Evolutionary conservation across 2,888 invertebrate species (phyloP).

Genomic region (Eremobia ochroleuca): DNA sequence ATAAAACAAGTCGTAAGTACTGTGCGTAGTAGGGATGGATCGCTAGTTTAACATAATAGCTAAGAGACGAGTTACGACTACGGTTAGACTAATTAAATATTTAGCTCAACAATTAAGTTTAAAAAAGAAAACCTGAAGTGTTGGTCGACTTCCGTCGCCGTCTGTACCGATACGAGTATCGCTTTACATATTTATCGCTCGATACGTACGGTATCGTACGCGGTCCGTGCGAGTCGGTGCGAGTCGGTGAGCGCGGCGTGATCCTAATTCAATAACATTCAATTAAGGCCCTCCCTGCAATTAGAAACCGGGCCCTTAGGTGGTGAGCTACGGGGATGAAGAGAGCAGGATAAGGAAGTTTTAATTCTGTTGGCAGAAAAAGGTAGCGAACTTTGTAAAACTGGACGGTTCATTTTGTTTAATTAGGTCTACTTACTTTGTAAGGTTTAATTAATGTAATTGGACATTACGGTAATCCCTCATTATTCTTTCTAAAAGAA

Average conservation of each 20-base stretch:
- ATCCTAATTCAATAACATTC: constrained; percentile 88
- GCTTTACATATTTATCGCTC: constrained; percentile 55
- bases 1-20: too few relatives aligned
- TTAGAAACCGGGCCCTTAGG: constrained; percentile 76
- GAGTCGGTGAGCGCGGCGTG: constrained; percentile 72
- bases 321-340: constrained; percentile 48
- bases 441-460: not conserved
- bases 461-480: not conserved
- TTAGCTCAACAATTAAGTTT: not conserved
- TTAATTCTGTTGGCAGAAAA: constrained; percentile 11
- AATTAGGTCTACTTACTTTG: not conserved
- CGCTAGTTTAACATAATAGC: too few relatives aligned
- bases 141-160: not conserved
- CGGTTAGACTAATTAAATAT: too few relatives aligned
- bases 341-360: constrained; percentile 59
- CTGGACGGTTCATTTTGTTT: not conserved
- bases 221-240: constrained; percentile 21
- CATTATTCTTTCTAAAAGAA: not conserved
- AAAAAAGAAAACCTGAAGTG: not conserved
- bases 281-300: constrained; percentile 82
- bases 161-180: constrained; percentile 39
- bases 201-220: constrained; percentile 32
- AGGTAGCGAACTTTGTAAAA: constrained; percentile 7
- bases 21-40: too few relatives aligned
- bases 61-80: too few relatives aligned